Base-by-base conservation (phyloP, 2,797 vertebrate species). In the Schizopygopsis pylzovi region DNA sequence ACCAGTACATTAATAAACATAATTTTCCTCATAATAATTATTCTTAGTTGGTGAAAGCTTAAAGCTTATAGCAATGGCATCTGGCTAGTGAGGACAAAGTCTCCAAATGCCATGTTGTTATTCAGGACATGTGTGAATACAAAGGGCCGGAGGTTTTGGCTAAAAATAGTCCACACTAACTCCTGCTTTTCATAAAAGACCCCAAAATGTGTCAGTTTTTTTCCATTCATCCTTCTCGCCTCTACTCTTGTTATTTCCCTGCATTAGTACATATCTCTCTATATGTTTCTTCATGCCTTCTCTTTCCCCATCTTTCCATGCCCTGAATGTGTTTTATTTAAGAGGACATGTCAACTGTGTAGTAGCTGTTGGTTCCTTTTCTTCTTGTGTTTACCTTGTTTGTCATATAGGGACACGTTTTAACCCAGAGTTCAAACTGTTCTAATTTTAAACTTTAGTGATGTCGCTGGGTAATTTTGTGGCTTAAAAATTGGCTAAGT, bases 161-260 rank as follows among this genome's bases (percentile, higher is more conserved):
- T 85, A 87, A 85, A 87, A 82, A 87, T 87, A 85, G 83, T 25
- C 41, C n/a, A 68, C 47, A 45, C 37, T 79, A 67, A 33, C 63
- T 71, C 16, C 28, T 47, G 49, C 73, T 70, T 75, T 59, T 84
- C 59, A 68, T 81, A 68, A 84, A 79, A 54, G 25, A 61, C 37
- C 45, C 54, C 22, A n/a, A 52, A 73, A n/a, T 49, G 28, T 61
- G 2, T 77, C 61, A 10, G 47, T 68, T 39, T 71, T 43, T 47
- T 43, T 45, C 37, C 63, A 15, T n/a, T 37, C 43, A 43, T 81
- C 41, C 67, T 33, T 45, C 75, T 25, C 45, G 49, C 43, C 13
- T 54, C 25, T 39, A 22, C 22, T 68, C 82, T 43, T 11, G 39
- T 81, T 68, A 81, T 81, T 81, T 81, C 4, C 25, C n/a, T 81